Conservation (phyloP, 1,140 invertebrate genomes). For the Steinernema feltiae region DNA sequence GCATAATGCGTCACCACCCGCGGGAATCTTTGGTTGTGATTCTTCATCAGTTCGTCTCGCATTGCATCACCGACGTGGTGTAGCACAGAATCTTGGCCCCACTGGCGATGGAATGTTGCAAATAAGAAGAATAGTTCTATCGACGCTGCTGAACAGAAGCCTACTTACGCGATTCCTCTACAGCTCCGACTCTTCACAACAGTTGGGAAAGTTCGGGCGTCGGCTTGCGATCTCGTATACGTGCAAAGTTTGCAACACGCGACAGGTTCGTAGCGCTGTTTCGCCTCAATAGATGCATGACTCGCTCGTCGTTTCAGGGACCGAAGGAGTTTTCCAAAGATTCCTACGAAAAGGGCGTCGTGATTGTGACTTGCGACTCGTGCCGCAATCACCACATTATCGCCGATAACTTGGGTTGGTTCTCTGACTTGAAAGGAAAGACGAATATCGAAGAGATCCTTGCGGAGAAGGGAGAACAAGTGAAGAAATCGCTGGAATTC, state of each 20-base stretch:
- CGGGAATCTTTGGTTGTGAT: too few relatives aligned
- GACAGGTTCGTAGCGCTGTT: conserved; percentile 49
- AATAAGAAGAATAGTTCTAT: background rate
- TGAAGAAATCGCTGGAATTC: conserved; percentile 37
- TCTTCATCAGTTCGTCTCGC: too few relatives aligned
- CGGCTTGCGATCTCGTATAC: conserved; percentile 46
- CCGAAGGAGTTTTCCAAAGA: conserved; percentile 61
- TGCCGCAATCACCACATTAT: conserved; percentile 62
- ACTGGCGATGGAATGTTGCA: background rate
- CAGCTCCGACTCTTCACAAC: background rate
- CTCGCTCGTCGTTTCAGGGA: conserved; percentile 42
- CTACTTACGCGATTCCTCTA: background rate
- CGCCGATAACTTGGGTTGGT: conserved; percentile 63
- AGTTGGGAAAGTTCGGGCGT: conserved; percentile 7
- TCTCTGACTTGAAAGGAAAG: conserved; percentile 59
- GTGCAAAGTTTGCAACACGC: conserved; percentile 53
- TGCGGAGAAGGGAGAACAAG: conserved; percentile 59
- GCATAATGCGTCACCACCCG: too few relatives aligned
- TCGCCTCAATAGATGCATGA: conserved; percentile 23
- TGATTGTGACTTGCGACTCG: conserved; percentile 59
- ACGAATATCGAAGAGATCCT: conserved; percentile 63
- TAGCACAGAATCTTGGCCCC: too few relatives aligned
- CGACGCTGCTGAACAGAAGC: background rate
- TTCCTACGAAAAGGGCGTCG: conserved; percentile 61
- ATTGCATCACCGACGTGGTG: too few relatives aligned